Conservation (phyloP, 35 echinoderm and acorn worm species). For the Amphiura filiformis region DNA sequence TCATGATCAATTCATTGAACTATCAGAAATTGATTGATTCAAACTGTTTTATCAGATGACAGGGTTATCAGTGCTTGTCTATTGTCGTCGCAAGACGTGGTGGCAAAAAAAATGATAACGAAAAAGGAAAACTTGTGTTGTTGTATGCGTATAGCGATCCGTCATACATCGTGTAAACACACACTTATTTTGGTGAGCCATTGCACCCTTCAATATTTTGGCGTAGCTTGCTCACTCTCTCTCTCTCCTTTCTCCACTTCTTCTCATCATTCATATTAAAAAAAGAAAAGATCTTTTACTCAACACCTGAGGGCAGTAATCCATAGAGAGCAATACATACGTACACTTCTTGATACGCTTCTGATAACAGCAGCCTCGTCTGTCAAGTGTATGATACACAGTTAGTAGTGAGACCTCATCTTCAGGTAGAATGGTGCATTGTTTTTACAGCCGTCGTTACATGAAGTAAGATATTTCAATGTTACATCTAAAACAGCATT, state of each 20-base stretch:
- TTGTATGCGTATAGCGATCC: not conserved
- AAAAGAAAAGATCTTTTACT: not conserved
- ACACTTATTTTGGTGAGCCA: not conserved
- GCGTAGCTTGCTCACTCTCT: not conserved
- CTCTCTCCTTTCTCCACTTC: not conserved
- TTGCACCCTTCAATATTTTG: not conserved
- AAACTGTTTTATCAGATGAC: not conserved
- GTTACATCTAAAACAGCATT: no score
- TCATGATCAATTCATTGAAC: not conserved
- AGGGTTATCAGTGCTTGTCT: not conserved
- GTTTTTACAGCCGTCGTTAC: no score
- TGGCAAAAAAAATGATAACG: no score
- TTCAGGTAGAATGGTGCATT: no score
- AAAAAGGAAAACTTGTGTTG: not conserved
- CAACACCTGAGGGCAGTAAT: not conserved
- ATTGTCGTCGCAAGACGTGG: not conserved
- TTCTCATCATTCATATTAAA: not conserved
- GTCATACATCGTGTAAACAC: not conserved
- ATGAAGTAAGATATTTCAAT: no score
- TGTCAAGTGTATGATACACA: no score
- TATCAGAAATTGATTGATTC: constrained; percentile 13
- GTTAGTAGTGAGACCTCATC: no score
- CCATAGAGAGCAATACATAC: not conserved
- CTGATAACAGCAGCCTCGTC: no score
- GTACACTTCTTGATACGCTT: no score